Conservation (phyloP, 2,888 invertebrate genomes). For the Tetanocera ferruginea region DNA sequence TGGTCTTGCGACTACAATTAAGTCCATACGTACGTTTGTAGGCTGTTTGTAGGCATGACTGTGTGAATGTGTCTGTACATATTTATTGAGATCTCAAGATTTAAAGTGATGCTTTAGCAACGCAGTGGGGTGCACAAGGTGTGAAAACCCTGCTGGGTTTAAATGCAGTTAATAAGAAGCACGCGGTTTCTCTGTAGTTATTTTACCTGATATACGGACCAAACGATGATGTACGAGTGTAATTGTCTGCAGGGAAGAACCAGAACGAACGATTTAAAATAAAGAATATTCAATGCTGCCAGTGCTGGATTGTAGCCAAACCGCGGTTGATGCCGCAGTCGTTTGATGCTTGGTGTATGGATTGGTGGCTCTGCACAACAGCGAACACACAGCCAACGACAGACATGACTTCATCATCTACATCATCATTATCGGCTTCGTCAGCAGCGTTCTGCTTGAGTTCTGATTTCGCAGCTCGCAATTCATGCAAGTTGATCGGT, state of each 20-base stretch:
- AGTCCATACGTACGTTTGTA: constrained; percentile 38
- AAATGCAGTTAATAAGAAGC: constrained; percentile 67
- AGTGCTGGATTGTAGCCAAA: constrained; percentile 23
- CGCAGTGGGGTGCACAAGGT: constrained; percentile 67
- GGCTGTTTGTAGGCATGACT: not conserved
- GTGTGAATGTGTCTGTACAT: constrained; percentile 38
- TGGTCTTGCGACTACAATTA: constrained; percentile 67
- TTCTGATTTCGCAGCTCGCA: constrained; percentile 43
- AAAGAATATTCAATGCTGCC: constrained; percentile 41
- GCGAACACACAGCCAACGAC: not conserved
- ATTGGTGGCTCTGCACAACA: not conserved
- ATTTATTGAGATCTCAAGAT: constrained; percentile 68
- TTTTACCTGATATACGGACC: constrained; percentile 36
- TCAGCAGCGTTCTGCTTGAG: constrained; percentile 21
- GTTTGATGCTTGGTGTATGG: not conserved
- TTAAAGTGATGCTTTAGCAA: constrained; percentile 62
- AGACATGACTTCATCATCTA: not conserved
- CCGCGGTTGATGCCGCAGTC: constrained; percentile 37
- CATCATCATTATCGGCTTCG: constrained; percentile 18
- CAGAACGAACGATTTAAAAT: constrained; percentile 50
- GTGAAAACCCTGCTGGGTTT: constrained; percentile 69
- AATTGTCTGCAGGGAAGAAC: constrained; percentile 52
- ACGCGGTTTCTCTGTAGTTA: constrained; percentile 50
- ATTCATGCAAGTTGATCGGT: constrained; percentile 42
- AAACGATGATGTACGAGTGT: constrained; percentile 46